Evolutionary conservation across 1,140 invertebrate species (phyloP).

Genomic region (Onthophagus taurus): DNA sequence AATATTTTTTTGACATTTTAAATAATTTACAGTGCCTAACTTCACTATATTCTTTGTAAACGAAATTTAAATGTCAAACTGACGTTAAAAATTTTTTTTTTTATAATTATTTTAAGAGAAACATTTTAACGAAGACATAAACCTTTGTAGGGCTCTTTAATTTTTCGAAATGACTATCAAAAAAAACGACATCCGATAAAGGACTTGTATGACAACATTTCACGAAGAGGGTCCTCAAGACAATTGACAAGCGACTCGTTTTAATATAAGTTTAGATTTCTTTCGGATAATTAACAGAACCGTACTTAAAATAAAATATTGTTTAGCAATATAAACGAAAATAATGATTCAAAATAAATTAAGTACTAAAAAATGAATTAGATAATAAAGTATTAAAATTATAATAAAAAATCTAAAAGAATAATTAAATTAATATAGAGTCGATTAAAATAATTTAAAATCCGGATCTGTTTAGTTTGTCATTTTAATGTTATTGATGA

Average conservation of each 20-base stretch:
- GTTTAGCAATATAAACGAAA: neutral
- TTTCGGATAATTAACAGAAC: constrained; percentile 21
- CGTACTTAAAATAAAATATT: constrained; percentile 9
- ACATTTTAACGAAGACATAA: no score
- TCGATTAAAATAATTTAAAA: constrained; percentile 1
- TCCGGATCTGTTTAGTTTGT: constrained; percentile 23
- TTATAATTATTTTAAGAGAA: no score
- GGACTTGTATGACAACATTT: constrained; percentile 30
- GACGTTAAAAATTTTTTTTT: no score
- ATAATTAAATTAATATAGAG: neutral
- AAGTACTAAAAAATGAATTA: neutral
- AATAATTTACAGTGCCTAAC: no score
- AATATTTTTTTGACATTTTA: no score
- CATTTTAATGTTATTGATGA: constrained; percentile 32
- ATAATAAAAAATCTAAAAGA: neutral
- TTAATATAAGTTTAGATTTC: constrained; percentile 21
- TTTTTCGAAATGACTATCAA: no score
- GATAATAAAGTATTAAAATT: neutral
- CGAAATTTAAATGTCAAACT: no score
- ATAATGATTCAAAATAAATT: neutral
- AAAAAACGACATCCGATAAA: constrained; percentile 31
- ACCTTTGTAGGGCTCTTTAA: no score
- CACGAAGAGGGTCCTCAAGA: constrained; percentile 25
- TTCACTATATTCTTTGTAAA: no score
- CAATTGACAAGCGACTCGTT: constrained; percentile 30